Percentiles rank a stretch among this genome's conserved stretches.
These are phyloP conservation scores for Oligia strigilis DNA, from an alignment of 2,888 invertebrate species.

Conservation along the genomic window DNA sequence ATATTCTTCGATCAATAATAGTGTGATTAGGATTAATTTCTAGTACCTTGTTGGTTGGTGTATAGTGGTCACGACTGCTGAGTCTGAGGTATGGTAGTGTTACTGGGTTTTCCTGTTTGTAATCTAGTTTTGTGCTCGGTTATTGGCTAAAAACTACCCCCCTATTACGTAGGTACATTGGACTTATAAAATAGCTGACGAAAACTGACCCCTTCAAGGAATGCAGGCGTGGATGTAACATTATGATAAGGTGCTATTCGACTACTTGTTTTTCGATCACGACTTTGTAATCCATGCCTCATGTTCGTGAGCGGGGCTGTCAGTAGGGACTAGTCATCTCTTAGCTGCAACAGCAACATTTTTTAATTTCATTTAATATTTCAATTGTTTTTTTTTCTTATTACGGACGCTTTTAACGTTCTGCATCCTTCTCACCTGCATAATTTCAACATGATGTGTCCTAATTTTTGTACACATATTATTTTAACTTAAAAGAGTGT, in stretches of 20 bases:
- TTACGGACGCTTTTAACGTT: too few relatives aligned
- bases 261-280: background rate
- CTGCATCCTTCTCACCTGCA: too few relatives aligned
- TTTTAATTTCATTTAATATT: too few relatives aligned
- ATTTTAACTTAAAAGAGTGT: too few relatives aligned
- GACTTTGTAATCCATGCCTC: too few relatives aligned
- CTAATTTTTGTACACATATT: too few relatives aligned
- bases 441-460: too few relatives aligned
- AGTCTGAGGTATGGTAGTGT: background rate
- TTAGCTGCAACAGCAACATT: too few relatives aligned
- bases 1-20: too few relatives aligned
- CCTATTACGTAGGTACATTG: background rate
- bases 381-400: too few relatives aligned
- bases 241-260: background rate
- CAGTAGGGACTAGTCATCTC: too few relatives aligned
- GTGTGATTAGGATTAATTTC: constrained; percentile 18
- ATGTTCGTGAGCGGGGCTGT: too few relatives aligned
- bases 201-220: background rate
- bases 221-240: background rate
- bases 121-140: background rate
- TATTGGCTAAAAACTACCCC: background rate
- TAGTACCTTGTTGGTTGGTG: background rate
- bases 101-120: background rate
- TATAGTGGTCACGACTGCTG: background rate
- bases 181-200: background rate